phyloP scores from a whole-genome alignment of 2,113 vertebrate genomes.

The Hyla sarda region DNA sequence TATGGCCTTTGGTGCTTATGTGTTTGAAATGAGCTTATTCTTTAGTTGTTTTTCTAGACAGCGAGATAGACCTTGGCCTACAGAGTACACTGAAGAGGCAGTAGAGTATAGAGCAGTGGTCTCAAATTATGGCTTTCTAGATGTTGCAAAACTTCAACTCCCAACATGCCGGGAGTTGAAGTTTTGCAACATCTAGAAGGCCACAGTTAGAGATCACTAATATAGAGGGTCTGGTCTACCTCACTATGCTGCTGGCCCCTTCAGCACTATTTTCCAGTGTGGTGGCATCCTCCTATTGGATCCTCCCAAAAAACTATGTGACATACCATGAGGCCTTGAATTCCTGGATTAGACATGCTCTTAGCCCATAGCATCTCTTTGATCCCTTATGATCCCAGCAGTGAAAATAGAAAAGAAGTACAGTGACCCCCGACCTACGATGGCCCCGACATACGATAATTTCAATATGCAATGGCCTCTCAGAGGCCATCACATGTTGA shows the following conservation, averaged over 20 bases:
- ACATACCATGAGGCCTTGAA: background rate
- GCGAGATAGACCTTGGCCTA: background rate
- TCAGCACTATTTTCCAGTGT: no score
- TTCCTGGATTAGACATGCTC: background rate
- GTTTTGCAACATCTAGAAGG: no score
- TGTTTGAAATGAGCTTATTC: background rate
- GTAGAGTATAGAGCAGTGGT: background rate
- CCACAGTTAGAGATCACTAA: no score
- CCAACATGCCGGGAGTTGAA: no score
- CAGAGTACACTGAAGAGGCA: background rate
- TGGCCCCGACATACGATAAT: no score
- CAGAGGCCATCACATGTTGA: no score
- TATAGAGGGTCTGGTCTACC: background rate
- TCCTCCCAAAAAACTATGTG: background rate
- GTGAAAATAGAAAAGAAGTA: background rate
- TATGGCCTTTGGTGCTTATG: background rate
- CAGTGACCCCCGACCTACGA: no score
- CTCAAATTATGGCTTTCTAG: no score
- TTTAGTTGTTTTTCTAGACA: background rate
- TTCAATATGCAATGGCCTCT: no score
- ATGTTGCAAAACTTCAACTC: no score
- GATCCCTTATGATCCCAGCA: background rate
- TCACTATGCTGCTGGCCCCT: background rate
- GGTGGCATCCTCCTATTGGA: background rate
- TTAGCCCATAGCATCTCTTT: background rate